Evolutionary conservation across 2,797 vertebrate genomes (phyloP).

Genomic region (Gastrophryne carolinensis): DNA sequence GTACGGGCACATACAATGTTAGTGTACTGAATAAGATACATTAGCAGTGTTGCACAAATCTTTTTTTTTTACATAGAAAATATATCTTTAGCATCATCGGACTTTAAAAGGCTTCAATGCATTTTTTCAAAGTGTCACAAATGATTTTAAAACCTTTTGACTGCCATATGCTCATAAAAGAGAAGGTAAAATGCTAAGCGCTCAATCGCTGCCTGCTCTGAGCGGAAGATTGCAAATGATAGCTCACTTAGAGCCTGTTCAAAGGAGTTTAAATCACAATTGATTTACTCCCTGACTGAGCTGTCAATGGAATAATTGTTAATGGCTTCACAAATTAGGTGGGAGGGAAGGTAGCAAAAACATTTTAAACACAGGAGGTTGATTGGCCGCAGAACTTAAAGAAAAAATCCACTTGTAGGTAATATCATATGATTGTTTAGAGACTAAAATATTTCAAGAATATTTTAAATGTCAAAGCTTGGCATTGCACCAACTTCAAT

Average conservation of each 20-base stretch:
- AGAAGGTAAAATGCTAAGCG: conserved; percentile 39
- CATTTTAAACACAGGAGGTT: conserved; percentile 47
- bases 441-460: no score
- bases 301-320: conserved; percentile 52
- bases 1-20: neutral
- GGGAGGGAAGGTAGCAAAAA: conserved; percentile 46
- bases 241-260: conserved; percentile 53
- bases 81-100: conserved; percentile 14
- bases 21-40: conserved; percentile 8
- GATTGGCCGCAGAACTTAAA: conserved; percentile 43
- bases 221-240: conserved; percentile 53
- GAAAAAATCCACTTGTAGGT: conserved; percentile 10
- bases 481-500: no score
- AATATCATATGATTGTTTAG: no score
- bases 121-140: conserved; percentile 32
- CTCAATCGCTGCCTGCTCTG: conserved; percentile 49
- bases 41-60: neutral
- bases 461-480: no score
- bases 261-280: conserved; percentile 53
- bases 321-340: conserved; percentile 51
- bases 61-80: conserved; percentile 14
- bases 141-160: conserved; percentile 41
- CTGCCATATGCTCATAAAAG: conserved; percentile 29
- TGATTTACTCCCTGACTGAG: conserved; percentile 54
- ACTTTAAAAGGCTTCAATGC: conserved; percentile 27